A percentile compares a stretch with the other conserved stretches of the same genome.
Conservation (phyloP, 2,797 vertebrate genomes). For the Cossypha dichroa region DNA sequence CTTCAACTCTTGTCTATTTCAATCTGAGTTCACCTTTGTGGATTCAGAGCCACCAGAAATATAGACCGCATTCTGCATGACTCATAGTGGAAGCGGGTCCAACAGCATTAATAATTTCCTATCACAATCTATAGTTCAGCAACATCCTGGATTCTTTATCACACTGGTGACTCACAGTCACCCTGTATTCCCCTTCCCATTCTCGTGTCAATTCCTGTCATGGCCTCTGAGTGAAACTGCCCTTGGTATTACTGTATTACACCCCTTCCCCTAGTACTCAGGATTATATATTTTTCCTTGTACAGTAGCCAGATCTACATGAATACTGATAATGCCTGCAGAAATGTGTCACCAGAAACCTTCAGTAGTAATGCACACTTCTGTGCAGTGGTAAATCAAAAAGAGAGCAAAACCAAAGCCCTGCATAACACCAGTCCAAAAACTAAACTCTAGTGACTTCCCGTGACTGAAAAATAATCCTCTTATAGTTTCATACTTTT, state of each 20-base stretch:
- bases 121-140: not conserved
- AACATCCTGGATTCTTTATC: not conserved
- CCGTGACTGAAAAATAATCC: not conserved
- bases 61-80: not conserved
- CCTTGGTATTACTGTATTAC: not conserved
- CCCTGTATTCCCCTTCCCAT: not conserved
- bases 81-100: not conserved
- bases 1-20: not conserved
- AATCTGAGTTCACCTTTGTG: not conserved
- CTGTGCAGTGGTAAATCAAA: not conserved
- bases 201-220: not conserved
- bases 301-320: not conserved
- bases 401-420: not conserved
- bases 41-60: not conserved
- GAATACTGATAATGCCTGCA: not conserved
- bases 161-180: not conserved
- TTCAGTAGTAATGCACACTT: not conserved
- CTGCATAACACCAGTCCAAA: not conserved
- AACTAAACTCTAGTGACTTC: not conserved
- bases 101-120: constrained; percentile 21
- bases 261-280: not conserved
- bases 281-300: not conserved
- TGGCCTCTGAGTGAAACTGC: not conserved
- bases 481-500: not conserved
- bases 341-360: not conserved